phyloP scores from a whole-genome alignment of 2,797 vertebrate species.

The Tamandua tetradactyla region DNA sequence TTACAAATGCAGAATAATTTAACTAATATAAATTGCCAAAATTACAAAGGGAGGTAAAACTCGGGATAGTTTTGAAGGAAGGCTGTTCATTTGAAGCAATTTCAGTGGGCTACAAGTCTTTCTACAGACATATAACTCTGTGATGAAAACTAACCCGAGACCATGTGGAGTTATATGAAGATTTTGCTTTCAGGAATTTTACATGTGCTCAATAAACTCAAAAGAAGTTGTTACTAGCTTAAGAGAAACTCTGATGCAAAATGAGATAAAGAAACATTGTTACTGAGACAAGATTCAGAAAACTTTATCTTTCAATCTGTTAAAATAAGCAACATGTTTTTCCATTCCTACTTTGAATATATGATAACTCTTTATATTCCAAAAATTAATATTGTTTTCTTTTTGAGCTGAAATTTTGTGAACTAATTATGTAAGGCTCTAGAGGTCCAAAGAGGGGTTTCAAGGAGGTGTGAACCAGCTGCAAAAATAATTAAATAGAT shows the following conservation, averaged over 20 bases:
- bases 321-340: not conserved
- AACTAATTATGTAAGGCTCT: not conserved
- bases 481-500: not conserved
- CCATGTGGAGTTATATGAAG: conserved; percentile 37
- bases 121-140: conserved; percentile 61
- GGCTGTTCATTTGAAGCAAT: conserved; percentile 32
- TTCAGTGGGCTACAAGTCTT: conserved; percentile 54
- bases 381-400: not conserved
- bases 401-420: not conserved
- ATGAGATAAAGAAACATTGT: conserved; percentile 70
- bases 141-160: conserved; percentile 12
- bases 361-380: not conserved
- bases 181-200: conserved; percentile 32
- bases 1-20: not conserved
- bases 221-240: conserved; percentile 50
- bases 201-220: conserved; percentile 13
- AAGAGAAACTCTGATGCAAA: conserved; percentile 61
- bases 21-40: not conserved
- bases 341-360: not conserved
- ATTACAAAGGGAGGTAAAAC: not conserved
- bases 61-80: not conserved
- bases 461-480: not conserved
- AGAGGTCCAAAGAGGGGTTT: not conserved
- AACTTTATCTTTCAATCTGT: conserved; percentile 71
- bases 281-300: conserved; percentile 69